phyloP scores from a whole-genome alignment of 1,140 invertebrate genomes.

The Aphaenogaster ashmeadi region DNA sequence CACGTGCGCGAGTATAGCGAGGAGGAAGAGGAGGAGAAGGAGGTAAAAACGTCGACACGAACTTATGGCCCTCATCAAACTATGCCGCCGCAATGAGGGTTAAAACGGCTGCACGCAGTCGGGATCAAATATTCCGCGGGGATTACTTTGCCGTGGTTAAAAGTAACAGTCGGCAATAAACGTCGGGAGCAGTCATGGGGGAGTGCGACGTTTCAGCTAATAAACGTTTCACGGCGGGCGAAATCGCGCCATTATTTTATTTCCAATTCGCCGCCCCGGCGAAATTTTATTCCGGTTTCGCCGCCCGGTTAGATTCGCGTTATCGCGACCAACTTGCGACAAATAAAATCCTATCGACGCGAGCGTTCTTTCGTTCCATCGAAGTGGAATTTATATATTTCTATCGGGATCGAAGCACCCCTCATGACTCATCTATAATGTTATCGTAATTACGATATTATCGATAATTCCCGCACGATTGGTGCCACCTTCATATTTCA shows the following conservation, averaged over 20 bases:
- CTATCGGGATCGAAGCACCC: not conserved
- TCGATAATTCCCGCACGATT: not conserved
- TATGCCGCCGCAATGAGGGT: constrained; percentile 29
- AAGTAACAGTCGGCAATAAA: constrained; percentile 62
- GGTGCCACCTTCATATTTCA: not conserved
- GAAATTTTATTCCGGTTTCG: constrained; percentile 41
- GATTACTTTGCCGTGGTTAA: constrained; percentile 53
- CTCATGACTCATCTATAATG: not conserved
- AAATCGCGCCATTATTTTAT: constrained; percentile 41
- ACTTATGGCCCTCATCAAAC: constrained; percentile 19
- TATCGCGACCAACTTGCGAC: constrained; percentile 38
- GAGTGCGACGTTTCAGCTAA: constrained; percentile 24
- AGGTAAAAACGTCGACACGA: constrained; percentile 17
- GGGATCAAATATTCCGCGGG: constrained; percentile 53
- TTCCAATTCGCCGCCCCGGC: constrained; percentile 18
- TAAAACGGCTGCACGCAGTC: constrained; percentile 26
- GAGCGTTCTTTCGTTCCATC: not conserved
- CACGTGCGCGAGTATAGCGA: not conserved
- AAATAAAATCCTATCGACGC: constrained; percentile 3
- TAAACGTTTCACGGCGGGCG: constrained; percentile 45
- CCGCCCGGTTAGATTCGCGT: constrained; percentile 17
- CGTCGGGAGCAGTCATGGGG: constrained; percentile 21
- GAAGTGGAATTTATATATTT: constrained; percentile 26
- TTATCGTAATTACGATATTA: constrained; percentile 16
- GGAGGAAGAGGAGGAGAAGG: not conserved